Base-by-base conservation (phyloP, 2,113 vertebrate species). In the Engystomops pustulosus region DNA sequence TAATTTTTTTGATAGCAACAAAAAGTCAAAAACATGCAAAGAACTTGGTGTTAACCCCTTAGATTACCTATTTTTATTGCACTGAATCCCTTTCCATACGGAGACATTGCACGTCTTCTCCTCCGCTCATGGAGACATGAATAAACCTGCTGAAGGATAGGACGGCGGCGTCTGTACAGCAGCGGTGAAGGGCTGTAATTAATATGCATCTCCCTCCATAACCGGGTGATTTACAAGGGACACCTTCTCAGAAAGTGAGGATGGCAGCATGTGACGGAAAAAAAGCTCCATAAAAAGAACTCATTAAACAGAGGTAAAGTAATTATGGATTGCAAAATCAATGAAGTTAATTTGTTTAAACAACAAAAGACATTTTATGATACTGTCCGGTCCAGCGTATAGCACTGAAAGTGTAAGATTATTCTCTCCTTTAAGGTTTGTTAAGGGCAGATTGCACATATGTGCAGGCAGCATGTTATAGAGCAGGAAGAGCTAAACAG, bases 311-410 rank as follows among this genome's bases (percentile, higher is more conserved):
- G 81, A 75, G 53, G 55, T 83, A 83, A 83, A 83, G 81, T 83
- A 65, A 76, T 76, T 83, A 83, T 23, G 71, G 41, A 51, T 76
- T 76, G 71, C 55, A 62, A 83, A 67, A 83, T 83, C 81, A 83
- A 83, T 83, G 68, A 83, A 83, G 81, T 76, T 83, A 83, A 83
- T 83, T 76, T 83, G 81, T 83, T 83, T 76, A 83, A 76, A 83
- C 53, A 76, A 83, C 81, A 83, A 83, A 55, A 83, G 71, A 14
- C 70, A 76, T 83, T 76, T 83, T 41, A 76, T 67, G 51, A n/a
- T 36, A 32, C 27, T 53, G 79, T 38, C 79, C 62, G 53, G 79
- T 69, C 79, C 45, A 38, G 62, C 10, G 34, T 8, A 53, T 53
- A 58, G n/a, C 23, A 14, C 45, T 53, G 15, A 34, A 32, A 17